Percentiles rank a stretch among this genome's conserved stretches.
Conservation (phyloP, 2,113 vertebrate genomes). For the Tiliqua scincoides region DNA sequence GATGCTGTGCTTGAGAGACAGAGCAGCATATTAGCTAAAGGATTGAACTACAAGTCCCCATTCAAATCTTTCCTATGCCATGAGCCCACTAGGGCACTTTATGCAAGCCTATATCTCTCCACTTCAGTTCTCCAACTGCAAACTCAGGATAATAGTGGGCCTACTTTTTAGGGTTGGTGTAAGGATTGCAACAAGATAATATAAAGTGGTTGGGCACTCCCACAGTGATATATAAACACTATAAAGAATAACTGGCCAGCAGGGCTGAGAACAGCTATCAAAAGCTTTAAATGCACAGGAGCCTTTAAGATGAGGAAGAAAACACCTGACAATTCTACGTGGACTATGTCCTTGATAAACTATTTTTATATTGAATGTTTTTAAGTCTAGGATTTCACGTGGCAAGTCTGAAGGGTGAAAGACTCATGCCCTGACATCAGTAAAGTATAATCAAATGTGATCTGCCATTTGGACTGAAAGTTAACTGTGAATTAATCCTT, state of each 20-base stretch:
- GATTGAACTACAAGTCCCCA: not conserved
- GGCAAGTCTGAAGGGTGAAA: not conserved
- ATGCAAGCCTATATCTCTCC: not conserved
- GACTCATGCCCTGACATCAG: not conserved
- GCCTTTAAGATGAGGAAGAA: not conserved
- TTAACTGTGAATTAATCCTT: slow-evolving; percentile 5
- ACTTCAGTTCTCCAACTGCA: not conserved
- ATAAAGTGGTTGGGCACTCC: not conserved
- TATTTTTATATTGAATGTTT: slow-evolving; percentile 12
- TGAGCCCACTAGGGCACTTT: not conserved
- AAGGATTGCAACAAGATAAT: not conserved
- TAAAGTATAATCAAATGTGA: not conserved
- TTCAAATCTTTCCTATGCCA: not conserved
- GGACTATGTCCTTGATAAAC: not conserved
- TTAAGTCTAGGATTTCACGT: not conserved
- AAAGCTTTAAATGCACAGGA: not conserved
- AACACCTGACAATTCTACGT: not conserved
- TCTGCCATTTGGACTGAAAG: rapidly evolving
- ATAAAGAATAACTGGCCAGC: not conserved
- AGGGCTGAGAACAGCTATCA: no score
- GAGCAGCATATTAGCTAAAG: not conserved
- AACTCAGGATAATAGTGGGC: not conserved
- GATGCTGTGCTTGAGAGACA: not conserved
- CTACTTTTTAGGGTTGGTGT: not conserved
- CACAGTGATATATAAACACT: not conserved